phyloP scores from a whole-genome alignment of 2,113 vertebrate species.

The Dascyllus trimaculatus region DNA sequence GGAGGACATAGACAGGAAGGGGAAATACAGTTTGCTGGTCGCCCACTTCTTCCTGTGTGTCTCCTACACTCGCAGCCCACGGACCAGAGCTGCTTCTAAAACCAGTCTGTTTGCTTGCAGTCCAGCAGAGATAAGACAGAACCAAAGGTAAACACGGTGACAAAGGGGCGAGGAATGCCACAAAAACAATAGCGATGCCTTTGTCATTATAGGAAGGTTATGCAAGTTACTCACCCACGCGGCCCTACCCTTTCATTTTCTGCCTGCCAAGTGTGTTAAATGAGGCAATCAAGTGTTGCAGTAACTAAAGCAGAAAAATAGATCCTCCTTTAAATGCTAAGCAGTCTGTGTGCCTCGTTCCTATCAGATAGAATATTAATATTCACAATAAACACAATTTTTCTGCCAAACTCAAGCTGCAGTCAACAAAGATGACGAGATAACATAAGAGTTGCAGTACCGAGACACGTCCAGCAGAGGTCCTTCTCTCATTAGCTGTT shows the following conservation, averaged over 20 bases:
- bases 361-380: background rate
- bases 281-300: background rate
- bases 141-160: constrained; percentile 49
- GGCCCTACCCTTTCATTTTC: constrained; percentile 30
- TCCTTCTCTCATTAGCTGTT: constrained; percentile 78
- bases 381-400: background rate
- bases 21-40: constrained; percentile 87
- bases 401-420: background rate
- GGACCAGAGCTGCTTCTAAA: constrained; percentile 74
- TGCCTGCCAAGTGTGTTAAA: constrained; percentile 8
- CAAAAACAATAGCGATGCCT: background rate
- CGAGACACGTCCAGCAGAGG: constrained; percentile 79
- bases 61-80: constrained; percentile 81
- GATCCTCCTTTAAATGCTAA: background rate
- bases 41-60: constrained; percentile 87
- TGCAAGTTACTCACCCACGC: constrained; percentile 35
- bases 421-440: constrained; percentile 21
- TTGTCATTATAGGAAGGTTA: constrained; percentile 39
- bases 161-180: constrained; percentile 40
- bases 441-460: constrained; percentile 55
- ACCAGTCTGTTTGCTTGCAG: constrained; percentile 75
- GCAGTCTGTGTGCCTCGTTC: background rate
- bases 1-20: constrained; percentile 83
- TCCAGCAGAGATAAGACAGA: constrained; percentile 57
- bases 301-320: constrained; percentile 25